These are phyloP conservation scores for Melitaea cinxia DNA, from an alignment of 1,140 invertebrate species.

Conservation along the genomic window DNA sequence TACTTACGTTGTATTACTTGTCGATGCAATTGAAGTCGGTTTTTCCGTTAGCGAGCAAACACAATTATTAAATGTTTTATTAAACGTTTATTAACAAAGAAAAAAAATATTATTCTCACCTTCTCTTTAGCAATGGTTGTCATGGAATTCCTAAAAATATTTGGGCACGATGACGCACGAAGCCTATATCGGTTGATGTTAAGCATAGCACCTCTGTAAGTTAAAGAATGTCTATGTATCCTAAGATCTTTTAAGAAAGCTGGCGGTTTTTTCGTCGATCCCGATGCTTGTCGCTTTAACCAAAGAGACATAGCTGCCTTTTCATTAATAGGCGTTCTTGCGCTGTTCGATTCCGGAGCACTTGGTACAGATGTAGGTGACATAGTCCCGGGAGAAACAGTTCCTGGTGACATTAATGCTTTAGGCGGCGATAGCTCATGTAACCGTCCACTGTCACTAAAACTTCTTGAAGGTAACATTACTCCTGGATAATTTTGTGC, in stretches of 20 bases:
- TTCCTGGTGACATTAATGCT: conserved; percentile 58
- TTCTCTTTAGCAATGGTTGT: conserved; percentile 92
- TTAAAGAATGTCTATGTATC: conserved; percentile 88
- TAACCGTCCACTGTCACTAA: conserved; percentile 86
- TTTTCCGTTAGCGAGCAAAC: no score
- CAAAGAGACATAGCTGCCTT: conserved; percentile 83
- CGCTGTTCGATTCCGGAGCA: conserved; percentile 43
- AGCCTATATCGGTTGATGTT: conserved; percentile 91
- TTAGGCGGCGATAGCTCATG: conserved; percentile 74
- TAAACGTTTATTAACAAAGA: no score
- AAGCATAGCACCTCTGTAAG: conserved; percentile 92
- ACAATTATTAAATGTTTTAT: no score
- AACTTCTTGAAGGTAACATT: conserved; percentile 86
- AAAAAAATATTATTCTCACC: conserved; percentile 42
- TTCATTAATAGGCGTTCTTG: conserved; percentile 51
- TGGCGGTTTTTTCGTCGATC: conserved; percentile 80
- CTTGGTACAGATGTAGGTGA: conserved; percentile 52
- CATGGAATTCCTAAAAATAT: conserved; percentile 94
- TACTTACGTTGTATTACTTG: no score
- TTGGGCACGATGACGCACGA: conserved; percentile 92
- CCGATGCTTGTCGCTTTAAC: conserved; percentile 78
- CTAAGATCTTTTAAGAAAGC: conserved; percentile 87
- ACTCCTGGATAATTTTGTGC: conserved; percentile 89
- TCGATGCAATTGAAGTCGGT: no score
- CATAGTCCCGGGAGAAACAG: conserved; percentile 48